Conservation (phyloP, 2,888 invertebrate species). For the Cerastis rubricosa region DNA sequence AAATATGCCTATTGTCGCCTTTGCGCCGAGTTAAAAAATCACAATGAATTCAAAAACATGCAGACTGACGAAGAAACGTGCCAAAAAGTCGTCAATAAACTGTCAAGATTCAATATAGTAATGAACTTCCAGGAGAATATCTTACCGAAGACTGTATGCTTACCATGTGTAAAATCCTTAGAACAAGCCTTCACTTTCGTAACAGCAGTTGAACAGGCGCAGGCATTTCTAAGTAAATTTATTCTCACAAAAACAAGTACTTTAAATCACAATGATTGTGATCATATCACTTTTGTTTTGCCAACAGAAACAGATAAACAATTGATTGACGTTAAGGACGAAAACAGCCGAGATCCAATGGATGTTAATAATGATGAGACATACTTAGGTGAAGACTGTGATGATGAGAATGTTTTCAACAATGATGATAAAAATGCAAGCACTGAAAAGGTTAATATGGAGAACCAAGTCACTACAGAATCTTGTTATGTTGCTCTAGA, state of each 20-base stretch:
- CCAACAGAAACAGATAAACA: constrained; percentile 23
- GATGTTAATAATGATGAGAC: neutral
- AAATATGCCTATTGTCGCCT: constrained; percentile 72
- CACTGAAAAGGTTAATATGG: neutral
- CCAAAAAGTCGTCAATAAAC: constrained; percentile 71
- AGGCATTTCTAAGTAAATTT: constrained; percentile 69
- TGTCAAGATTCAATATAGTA: constrained; percentile 72
- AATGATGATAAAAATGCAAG: neutral
- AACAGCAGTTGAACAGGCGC: constrained; percentile 75
- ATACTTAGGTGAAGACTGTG: constrained; percentile 7
- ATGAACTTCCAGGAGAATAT: constrained; percentile 69
- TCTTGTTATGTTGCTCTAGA: neutral
- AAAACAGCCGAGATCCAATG: neutral
- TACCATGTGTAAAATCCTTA: constrained; percentile 73
- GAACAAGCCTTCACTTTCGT: constrained; percentile 78
- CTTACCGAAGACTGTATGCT: constrained; percentile 80
- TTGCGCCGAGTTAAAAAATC: constrained; percentile 77
- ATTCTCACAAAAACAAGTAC: constrained; percentile 69
- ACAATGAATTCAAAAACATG: constrained; percentile 72
- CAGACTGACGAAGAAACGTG: constrained; percentile 65
- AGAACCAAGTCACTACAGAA: neutral
- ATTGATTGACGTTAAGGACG: constrained; percentile 16
- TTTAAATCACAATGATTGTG: constrained; percentile 54
- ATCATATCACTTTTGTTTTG: constrained; percentile 46
- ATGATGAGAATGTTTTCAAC: neutral